phyloP scores from a whole-genome alignment of 2,113 vertebrate species.

The Hydrochoerus hydrochaeris region DNA sequence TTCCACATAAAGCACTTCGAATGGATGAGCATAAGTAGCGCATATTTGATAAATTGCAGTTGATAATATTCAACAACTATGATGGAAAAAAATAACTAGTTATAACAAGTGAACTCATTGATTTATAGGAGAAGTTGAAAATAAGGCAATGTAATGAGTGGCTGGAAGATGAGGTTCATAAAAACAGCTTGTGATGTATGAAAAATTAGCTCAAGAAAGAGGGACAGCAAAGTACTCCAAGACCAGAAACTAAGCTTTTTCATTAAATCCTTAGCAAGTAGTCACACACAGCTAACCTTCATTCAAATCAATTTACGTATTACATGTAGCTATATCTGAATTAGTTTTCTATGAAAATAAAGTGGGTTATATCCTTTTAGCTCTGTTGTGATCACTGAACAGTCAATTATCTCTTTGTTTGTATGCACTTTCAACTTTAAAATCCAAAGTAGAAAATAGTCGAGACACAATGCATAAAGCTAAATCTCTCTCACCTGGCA shows the following conservation, averaged over 20 bases:
- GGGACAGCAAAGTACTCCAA: neutral
- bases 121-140: neutral
- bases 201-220: neutral
- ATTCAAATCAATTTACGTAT: neutral
- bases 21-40: neutral
- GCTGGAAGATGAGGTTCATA: neutral
- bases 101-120: neutral
- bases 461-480: neutral
- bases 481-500: neutral
- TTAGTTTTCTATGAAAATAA: neutral
- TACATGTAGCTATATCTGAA: neutral
- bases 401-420: neutral
- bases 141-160: neutral
- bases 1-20: neutral
- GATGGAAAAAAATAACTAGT: neutral
- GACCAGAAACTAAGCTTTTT: neutral
- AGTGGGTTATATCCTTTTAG: neutral
- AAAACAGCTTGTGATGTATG: neutral
- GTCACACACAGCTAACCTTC: neutral
- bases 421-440: neutral
- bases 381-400: neutral
- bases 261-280: neutral
- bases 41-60: neutral
- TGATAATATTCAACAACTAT: neutral
- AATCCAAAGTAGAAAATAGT: neutral